Percentiles rank a stretch among this genome's conserved stretches.
Conservation (phyloP, 2,113 vertebrate species). For the Megaceryle maxima region DNA sequence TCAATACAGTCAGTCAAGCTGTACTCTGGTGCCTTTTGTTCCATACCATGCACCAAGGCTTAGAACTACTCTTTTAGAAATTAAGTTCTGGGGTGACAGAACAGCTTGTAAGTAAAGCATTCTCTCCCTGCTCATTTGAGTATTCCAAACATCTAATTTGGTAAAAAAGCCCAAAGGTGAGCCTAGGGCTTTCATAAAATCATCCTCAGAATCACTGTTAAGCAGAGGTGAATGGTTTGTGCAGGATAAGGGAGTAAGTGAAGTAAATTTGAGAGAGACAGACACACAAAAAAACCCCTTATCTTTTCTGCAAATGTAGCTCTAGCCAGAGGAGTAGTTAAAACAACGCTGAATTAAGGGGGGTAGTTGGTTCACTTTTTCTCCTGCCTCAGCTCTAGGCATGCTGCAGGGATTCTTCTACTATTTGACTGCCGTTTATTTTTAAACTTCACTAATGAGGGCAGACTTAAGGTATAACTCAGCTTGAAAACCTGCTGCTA, state of each 20-base stretch:
- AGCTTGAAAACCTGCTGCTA: background rate
- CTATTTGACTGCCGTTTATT: background rate
- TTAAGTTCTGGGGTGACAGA: background rate
- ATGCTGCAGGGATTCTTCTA: too few relatives aligned
- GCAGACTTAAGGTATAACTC: background rate
- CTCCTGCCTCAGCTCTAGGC: background rate
- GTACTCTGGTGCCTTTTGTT: background rate
- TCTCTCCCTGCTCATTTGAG: background rate
- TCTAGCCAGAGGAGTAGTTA: background rate
- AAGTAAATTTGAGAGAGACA: background rate
- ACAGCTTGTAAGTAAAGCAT: background rate
- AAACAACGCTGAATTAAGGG: too few relatives aligned
- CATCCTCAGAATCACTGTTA: background rate
- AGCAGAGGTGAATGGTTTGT: background rate
- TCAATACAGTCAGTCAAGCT: background rate
- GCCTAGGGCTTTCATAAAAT: background rate
- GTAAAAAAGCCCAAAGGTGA: background rate
- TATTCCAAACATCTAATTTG: background rate
- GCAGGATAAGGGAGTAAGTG: background rate
- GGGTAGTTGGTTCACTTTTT: background rate
- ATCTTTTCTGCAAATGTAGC: background rate
- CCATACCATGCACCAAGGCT: accelerated
- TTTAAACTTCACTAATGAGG: background rate
- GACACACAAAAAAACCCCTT: background rate
- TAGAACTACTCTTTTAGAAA: background rate